Evolutionary conservation across 2,797 vertebrate genomes (phyloP).

Genomic region (Lepidocolaptes lacrymiger): DNA sequence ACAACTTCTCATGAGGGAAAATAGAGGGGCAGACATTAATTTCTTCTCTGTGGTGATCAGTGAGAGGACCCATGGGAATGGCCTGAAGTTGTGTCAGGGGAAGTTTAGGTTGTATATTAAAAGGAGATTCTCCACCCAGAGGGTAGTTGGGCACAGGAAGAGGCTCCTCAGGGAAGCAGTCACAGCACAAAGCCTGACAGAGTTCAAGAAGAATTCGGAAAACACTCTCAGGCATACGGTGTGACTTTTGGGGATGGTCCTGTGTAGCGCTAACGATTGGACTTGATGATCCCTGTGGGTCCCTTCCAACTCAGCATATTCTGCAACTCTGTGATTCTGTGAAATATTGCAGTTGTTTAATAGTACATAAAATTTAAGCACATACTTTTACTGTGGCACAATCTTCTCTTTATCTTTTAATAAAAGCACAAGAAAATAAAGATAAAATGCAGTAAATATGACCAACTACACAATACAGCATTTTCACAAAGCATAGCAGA

Average conservation of each 20-base stretch:
- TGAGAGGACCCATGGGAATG: not conserved
- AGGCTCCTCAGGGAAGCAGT: not conserved
- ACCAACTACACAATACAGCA: not conserved
- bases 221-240: not conserved
- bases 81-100: not conserved
- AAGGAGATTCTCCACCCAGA: not conserved
- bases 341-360: not conserved
- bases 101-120: not conserved
- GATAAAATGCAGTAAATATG: not conserved
- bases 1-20: not conserved
- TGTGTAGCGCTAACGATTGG: not conserved
- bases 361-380: not conserved
- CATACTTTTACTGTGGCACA: not conserved
- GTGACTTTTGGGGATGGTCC: not conserved
- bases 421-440: slow-evolving; percentile 3
- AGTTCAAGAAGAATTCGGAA: not conserved
- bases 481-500: not conserved
- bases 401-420: not conserved
- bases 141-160: not conserved
- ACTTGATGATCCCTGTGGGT: not conserved
- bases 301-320: not conserved
- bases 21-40: not conserved
- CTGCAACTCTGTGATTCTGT: not conserved
- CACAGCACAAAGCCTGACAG: not conserved
- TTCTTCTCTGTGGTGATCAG: not conserved